These are phyloP conservation scores for Connochaetes taurinus DNA, from an alignment of 2,113 vertebrate genomes.

Conservation along the genomic window DNA sequence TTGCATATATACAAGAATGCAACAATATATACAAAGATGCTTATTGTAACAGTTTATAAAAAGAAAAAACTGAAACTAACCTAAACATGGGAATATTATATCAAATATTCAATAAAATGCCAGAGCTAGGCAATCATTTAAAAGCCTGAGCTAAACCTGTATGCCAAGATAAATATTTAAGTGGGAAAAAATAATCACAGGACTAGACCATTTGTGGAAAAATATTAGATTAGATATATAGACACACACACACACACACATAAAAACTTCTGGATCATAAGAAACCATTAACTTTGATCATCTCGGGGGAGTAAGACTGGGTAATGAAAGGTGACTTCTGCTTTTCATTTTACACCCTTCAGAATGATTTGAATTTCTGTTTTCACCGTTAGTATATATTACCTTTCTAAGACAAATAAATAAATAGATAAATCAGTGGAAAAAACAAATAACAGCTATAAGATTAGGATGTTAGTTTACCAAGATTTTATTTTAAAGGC, in stretches of 20 bases:
- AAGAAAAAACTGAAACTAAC: background rate
- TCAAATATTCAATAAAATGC: background rate
- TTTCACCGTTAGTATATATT: background rate
- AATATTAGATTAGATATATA: background rate
- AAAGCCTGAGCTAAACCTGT: background rate
- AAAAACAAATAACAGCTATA: background rate
- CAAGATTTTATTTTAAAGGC: background rate
- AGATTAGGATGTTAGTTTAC: background rate
- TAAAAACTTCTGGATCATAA: background rate
- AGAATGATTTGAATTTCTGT: background rate
- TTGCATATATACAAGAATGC: background rate
- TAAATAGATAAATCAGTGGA: background rate
- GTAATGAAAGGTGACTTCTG: background rate
- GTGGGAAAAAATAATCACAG: background rate
- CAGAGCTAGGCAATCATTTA: background rate
- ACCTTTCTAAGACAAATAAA: slow-evolving; percentile 5
- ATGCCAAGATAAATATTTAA: background rate
- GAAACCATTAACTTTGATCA: background rate
- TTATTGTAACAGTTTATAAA: background rate
- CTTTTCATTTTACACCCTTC: background rate
- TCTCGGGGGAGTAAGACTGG: background rate
- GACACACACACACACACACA: background rate
- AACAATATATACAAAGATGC: background rate
- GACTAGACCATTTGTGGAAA: background rate
- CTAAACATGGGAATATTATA: background rate